Evolutionary conservation across 2,797 vertebrate genomes (phyloP).

Genomic region (Enteromius fasciolatus): DNA sequence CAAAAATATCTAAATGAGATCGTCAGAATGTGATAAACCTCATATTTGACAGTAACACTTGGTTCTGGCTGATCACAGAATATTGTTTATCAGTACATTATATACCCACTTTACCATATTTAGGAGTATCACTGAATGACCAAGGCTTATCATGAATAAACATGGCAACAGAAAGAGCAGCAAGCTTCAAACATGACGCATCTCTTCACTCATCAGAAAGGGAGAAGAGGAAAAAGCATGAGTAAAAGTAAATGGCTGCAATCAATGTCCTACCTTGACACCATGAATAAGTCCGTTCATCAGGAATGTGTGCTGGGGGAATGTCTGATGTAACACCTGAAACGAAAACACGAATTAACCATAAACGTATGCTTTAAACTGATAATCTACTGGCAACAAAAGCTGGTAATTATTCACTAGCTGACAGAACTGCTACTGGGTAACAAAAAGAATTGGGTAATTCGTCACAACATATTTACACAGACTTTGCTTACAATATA

Average conservation of each 20-base stretch:
- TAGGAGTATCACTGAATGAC: not conserved
- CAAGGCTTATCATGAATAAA: slow-evolving; percentile 30
- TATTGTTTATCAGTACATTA: not conserved
- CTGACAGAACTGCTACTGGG: not conserved
- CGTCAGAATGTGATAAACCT: not conserved
- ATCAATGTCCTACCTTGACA: slow-evolving; percentile 82
- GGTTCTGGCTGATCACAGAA: not conserved
- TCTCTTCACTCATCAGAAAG: slow-evolving; percentile 2
- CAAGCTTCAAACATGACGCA: not conserved
- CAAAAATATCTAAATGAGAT: not conserved
- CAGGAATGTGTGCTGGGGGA: slow-evolving; percentile 92
- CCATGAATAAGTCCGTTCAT: slow-evolving; percentile 94
- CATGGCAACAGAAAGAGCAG: not conserved
- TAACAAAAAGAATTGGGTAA: not conserved
- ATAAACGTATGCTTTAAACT: not conserved
- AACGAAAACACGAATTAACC: slow-evolving; percentile 47
- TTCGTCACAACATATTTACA: not conserved
- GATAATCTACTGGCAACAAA: not conserved
- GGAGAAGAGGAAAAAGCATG: not conserved
- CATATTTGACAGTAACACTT: not conserved
- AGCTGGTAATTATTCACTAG: slow-evolving; percentile 8
- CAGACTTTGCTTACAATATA: not conserved
- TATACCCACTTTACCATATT: not conserved
- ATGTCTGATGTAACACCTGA: slow-evolving; percentile 89
- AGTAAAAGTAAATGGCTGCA: not conserved